Conservation (phyloP, 2,888 invertebrate genomes). For the Zhengitettix transpicula region DNA sequence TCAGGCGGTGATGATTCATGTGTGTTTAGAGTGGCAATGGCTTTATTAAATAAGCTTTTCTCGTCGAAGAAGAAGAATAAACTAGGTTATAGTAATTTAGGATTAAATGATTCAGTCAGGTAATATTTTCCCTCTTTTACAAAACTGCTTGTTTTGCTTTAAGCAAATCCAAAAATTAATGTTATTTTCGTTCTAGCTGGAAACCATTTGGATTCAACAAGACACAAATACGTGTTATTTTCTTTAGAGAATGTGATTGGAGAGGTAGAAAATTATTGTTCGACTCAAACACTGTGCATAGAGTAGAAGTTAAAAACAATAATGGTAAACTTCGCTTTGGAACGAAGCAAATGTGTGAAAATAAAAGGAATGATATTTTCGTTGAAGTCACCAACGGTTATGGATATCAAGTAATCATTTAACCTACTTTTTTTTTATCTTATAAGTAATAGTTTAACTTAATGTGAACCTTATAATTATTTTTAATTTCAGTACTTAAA, state of each 20-base stretch:
- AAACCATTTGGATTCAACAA: constrained; percentile 40
- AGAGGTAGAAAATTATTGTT: constrained; percentile 65
- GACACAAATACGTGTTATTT: constrained; percentile 61
- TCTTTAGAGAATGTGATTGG: constrained; percentile 75
- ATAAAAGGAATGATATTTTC: constrained; percentile 19
- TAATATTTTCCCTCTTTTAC: background rate
- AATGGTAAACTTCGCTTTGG: constrained; percentile 7
- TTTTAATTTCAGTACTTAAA: constrained; percentile 39
- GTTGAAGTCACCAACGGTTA: constrained; percentile 46
- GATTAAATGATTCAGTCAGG: constrained; percentile 12
- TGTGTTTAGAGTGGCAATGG: constrained; percentile 30
- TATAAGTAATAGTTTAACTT: background rate
- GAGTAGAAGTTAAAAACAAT: constrained; percentile 28
- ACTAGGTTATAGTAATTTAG: constrained; percentile 6
- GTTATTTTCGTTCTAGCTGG: constrained; percentile 19
- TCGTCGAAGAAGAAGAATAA: constrained; percentile 36
- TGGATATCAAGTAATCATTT: constrained; percentile 41
- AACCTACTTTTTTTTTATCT: constrained; percentile 1
- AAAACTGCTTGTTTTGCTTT: background rate
- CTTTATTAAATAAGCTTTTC: constrained; percentile 58
- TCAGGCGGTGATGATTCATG: background rate
- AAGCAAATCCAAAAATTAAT: background rate
- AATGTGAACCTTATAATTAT: background rate
- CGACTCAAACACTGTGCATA: constrained; percentile 57
- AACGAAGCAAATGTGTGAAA: constrained; percentile 4